Base-by-base conservation (phyloP, 2,888 invertebrate genomes). In the Archaeoteleia sp. region DNA sequence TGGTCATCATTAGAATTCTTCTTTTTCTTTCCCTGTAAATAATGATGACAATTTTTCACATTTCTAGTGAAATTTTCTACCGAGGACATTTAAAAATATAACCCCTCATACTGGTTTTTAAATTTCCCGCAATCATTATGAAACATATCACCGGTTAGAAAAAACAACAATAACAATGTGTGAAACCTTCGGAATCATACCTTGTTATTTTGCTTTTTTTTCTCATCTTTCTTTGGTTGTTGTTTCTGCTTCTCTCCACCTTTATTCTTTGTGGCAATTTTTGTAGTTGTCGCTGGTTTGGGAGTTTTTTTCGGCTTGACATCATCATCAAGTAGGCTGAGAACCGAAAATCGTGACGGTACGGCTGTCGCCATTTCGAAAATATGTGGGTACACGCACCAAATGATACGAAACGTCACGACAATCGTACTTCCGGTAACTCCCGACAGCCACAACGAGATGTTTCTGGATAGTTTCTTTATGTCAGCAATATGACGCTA, bases 321-420 rank as follows among this genome's bases (percentile, higher is more conserved):
- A 70, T 92, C 92, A 72, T 93, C 93, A 75, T 92, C 92, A 77
- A 93, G 93, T 54, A 92, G 89, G 84, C 90, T 90, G 46, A 93
- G 87, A 69, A 92, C 90, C 61, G 93, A 91, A 85, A 93, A 93
- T 76, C 93, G 88, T 14, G 93, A 93, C 70, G 91, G 90, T 49
- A 91, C 88, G 30, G 90, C 87, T 78, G 89, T 88, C 87, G 90
- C 89, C 90, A 90, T 90, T 82, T 75, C 54, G 30, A 55, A 65
- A 60, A 43, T 45, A 43, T 39, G 8, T 1, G 14, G 51, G 1
- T 2, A 1, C 7, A 17, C 9, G 29, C 37, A 23, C 35, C n/a
- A 39, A 51, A 61, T 30, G 37, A 51, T 35, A 12, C 32, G 4
- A 39, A 61, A 61, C 32, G 61, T 53, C 53, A 61, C 32, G 48